Base-by-base conservation (phyloP, 2,888 invertebrate species). In the Bugulina stolonifera region DNA sequence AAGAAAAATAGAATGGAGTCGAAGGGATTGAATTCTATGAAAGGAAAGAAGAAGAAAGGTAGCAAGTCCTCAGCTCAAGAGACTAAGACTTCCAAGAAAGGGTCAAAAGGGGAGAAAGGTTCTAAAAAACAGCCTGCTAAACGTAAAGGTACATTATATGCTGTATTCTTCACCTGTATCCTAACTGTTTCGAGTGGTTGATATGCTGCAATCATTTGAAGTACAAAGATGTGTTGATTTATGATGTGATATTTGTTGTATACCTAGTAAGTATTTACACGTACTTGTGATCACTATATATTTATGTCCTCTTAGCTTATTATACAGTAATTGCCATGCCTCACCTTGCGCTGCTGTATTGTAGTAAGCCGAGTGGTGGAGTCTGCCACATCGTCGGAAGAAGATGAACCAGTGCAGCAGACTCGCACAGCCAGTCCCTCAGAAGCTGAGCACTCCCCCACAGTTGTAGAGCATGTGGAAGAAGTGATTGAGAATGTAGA, bases 321-420 rank as follows among this genome's bases (percentile, higher is more conserved):
- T n/a, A n/a, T n/a, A n/a, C n/a, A n/a, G n/a, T n/a, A n/a, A n/a
- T n/a, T n/a, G n/a, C n/a, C n/a, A n/a, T n/a, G n/a, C n/a, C n/a
- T n/a, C n/a, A n/a, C n/a, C n/a, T n/a, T n/a, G n/a, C n/a, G n/a
- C n/a, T n/a, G n/a, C n/a, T 43, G 18, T 43, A 14, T 32, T 64
- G 27, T 32, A 64, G 64, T 64, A 18, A 64, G 64, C n/a, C 2
- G 64, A 29, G 64, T 64, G 14, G 34, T 64, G 29, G 64, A 64
- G n/a, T 64, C 64, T 32, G 64, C 64, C 64, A 25, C 64, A 14
- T 64, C 64, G 5, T 22, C 22, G 5, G 64, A 32, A 14, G 34
- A 34, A 10, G 27, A 27, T 32, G 27, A 64, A 32, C 5, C 3
- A 14, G 64, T 29, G n/a, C 5, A 64, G 1, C 10, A 64, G 64